These are phyloP conservation scores for Muschampia plurimacula DNA, from an alignment of 2,888 invertebrate genomes.

Conservation along the genomic window DNA sequence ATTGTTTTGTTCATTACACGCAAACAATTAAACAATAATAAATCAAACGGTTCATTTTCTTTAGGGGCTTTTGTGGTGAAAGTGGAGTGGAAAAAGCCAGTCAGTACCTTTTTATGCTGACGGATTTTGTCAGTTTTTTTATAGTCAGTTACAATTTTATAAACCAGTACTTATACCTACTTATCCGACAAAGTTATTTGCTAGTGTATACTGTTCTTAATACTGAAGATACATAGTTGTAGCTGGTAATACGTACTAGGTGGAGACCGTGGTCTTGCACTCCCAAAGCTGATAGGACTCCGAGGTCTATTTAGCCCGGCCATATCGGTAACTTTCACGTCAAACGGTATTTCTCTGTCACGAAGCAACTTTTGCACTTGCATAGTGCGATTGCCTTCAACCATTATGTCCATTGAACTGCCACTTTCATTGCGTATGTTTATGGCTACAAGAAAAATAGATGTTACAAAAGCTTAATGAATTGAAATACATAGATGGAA, in stretches of 20 bases:
- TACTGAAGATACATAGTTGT: too few species aligned
- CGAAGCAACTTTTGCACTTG: constrained; percentile 68
- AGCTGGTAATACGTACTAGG: constrained; percentile 45
- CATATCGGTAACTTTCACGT: constrained; percentile 55
- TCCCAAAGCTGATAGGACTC: constrained; percentile 45
- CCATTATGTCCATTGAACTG: constrained; percentile 62
- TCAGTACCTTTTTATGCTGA: too few species aligned
- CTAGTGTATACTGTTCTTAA: too few species aligned
- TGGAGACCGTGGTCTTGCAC: constrained; percentile 49
- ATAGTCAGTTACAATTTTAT: too few species aligned
- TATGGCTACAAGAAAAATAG: constrained; percentile 61
- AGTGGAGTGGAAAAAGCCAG: too few species aligned
- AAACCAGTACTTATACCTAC: too few species aligned
- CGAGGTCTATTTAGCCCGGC: constrained; percentile 40
- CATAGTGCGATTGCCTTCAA: constrained; percentile 63
- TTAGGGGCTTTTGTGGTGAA: too few species aligned
- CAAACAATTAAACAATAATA: too few species aligned
- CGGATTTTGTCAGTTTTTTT: too few species aligned
- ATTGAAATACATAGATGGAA: neutral
- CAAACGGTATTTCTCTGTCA: constrained; percentile 64
- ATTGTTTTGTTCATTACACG: too few species aligned
- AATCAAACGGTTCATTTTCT: too few species aligned
- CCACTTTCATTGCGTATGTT: constrained; percentile 64
- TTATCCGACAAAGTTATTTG: too few species aligned
- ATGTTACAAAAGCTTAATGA: neutral